A percentile compares a stretch with the other conserved stretches of the same genome.
These are phyloP conservation scores for Anoura caudifer DNA, from an alignment of 2,113 vertebrate species.

Conservation along the genomic window DNA sequence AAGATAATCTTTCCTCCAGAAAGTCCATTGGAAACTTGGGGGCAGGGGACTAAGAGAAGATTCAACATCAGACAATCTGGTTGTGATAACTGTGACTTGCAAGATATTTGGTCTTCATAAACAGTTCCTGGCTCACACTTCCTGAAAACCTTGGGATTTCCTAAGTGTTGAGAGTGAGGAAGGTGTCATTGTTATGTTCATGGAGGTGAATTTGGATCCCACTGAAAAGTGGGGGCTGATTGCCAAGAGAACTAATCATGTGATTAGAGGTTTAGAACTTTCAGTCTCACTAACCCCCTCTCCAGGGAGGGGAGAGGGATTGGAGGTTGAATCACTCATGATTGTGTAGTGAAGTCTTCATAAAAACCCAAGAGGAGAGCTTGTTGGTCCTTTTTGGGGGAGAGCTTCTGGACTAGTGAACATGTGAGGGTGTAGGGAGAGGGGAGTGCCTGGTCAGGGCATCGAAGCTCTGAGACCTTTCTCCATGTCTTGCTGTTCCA, in stretches of 20 bases:
- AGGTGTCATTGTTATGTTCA: neutral
- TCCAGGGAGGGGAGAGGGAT: neutral
- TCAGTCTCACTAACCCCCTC: neutral
- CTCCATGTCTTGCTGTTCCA: neutral
- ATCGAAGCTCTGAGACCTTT: neutral
- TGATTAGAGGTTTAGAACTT: neutral
- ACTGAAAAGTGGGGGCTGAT: neutral
- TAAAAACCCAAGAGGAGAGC: neutral
- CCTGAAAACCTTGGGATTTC: neutral
- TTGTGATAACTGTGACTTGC: neutral
- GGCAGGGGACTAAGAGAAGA: neutral
- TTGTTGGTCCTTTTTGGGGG: neutral
- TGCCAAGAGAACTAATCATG: neutral
- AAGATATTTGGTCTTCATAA: neutral
- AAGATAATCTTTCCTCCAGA: neutral
- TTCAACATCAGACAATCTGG: neutral
- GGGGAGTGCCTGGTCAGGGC: neutral
- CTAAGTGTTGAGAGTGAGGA: neutral
- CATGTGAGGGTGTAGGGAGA: neutral
- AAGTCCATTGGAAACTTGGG: neutral
- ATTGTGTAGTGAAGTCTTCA: neutral
- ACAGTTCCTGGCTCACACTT: neutral
- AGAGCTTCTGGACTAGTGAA: neutral
- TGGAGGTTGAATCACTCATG: neutral
- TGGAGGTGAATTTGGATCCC: neutral